Evolutionary conservation across 1,140 invertebrate genomes (phyloP).

Genomic region (Musca vetustissima): DNA sequence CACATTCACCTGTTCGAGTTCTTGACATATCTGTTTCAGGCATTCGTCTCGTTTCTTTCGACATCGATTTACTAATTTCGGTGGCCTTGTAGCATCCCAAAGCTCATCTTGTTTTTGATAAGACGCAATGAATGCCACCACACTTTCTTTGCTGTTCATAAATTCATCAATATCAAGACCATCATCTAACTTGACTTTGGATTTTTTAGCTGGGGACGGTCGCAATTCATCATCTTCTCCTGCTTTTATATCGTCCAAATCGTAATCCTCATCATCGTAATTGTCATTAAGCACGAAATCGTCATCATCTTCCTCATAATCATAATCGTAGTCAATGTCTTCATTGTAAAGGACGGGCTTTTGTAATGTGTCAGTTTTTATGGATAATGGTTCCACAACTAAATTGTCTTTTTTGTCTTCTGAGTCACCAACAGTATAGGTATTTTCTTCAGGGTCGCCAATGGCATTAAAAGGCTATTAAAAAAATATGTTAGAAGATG

Average conservation of each 20-base stretch:
- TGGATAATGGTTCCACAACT: too few species aligned
- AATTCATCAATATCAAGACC: conserved; percentile 6
- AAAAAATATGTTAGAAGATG: too few species aligned
- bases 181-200: conserved; percentile 8
- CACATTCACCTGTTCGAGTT: background rate
- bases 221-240: background rate
- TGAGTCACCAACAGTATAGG: background rate
- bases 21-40: background rate
- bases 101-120: conserved; percentile 16
- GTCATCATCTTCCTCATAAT: too few species aligned
- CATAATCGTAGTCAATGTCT: background rate
- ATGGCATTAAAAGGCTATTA: too few species aligned
- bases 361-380: background rate
- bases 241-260: background rate
- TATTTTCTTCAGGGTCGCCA: too few species aligned
- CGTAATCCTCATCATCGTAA: background rate
- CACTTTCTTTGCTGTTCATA: conserved; percentile 4
- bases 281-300: too few species aligned
- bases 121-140: background rate
- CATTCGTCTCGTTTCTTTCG: conserved; percentile 16
- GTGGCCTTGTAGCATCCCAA: conserved; percentile 13
- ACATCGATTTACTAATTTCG: conserved; percentile 15
- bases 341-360: background rate
- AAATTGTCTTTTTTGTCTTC: background rate
- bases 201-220: conserved; percentile 2